These are phyloP conservation scores for Rhadinocentrus ornatus DNA, from an alignment of 2,797 vertebrate species.

Conservation along the genomic window DNA sequence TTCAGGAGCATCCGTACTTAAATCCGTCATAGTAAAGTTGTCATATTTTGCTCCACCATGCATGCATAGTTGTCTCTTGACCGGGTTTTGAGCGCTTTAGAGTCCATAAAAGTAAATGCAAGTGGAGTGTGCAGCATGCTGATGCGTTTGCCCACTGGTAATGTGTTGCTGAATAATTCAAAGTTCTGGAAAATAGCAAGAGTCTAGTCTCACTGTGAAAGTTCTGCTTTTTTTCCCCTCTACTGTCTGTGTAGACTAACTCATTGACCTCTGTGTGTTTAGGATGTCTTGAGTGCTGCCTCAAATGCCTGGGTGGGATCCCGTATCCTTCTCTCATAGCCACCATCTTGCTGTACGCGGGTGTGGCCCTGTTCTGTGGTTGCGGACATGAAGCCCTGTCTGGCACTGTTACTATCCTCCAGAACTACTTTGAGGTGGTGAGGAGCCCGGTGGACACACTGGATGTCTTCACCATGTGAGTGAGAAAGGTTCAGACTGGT, in stretches of 20 bases:
- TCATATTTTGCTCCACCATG: neutral
- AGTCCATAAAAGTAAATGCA: slow-evolving; percentile 16
- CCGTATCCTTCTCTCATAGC: slow-evolving; percentile 96
- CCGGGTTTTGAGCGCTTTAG: slow-evolving; percentile 11
- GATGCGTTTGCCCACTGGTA: slow-evolving; percentile 14
- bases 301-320: slow-evolving; percentile 97
- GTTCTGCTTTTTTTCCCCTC: neutral
- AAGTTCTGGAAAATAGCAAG: neutral
- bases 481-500: slow-evolving; percentile 1
- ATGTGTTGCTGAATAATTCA: slow-evolving; percentile 44
- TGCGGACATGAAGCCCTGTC: slow-evolving; percentile 97
- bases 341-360: slow-evolving; percentile 96
- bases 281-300: slow-evolving; percentile 98
- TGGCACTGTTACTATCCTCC: slow-evolving; percentile 96
- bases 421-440: slow-evolving; percentile 97
- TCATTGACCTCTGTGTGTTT: slow-evolving; percentile 1
- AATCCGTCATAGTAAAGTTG: neutral
- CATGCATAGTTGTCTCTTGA: neutral
- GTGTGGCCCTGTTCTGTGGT: slow-evolving; percentile 96
- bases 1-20: neutral
- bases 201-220: neutral
- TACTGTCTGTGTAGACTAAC: neutral
- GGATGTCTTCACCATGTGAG: slow-evolving; percentile 98
- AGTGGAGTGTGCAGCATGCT: slow-evolving; percentile 16
- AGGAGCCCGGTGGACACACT: slow-evolving; percentile 91